Conservation (phyloP, 2,888 invertebrate genomes). For the Stenchaetothrips biformis region DNA sequence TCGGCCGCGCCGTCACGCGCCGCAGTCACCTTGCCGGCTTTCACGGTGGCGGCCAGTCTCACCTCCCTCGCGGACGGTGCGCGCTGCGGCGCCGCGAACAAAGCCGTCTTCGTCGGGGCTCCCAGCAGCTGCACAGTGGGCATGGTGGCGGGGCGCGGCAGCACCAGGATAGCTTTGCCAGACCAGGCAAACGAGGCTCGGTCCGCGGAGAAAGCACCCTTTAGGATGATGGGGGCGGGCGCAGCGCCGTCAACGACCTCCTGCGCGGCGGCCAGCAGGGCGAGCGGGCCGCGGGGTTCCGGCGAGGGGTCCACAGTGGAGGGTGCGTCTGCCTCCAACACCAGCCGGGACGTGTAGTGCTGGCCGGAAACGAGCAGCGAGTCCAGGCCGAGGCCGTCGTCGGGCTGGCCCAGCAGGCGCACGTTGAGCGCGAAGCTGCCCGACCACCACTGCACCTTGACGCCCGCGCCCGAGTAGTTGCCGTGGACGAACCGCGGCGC, state of each 20-base stretch:
- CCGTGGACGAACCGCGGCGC: conserved; percentile 29
- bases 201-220: conserved; percentile 35
- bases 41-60: neutral
- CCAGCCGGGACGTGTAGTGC: neutral
- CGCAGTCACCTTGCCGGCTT: neutral
- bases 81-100: neutral
- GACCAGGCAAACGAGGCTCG: conserved; percentile 35
- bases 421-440: conserved; percentile 28
- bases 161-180: conserved; percentile 32
- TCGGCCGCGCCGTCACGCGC: neutral
- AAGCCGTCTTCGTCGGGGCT: neutral
- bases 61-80: neutral
- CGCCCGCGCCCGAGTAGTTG: conserved; percentile 20
- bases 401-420: neutral
- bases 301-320: neutral
- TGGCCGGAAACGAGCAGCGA: neutral
- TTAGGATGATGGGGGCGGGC: conserved; percentile 34
- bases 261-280: conserved; percentile 4
- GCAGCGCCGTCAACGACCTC: conserved; percentile 5
- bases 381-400: neutral
- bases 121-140: conserved; percentile 2
- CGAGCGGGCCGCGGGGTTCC: neutral
- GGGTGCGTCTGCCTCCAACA: neutral
- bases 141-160: conserved; percentile 28
- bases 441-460: conserved; percentile 26